Evolutionary conservation across 2,113 vertebrate genomes (phyloP).

Genomic region (Sphaerodactylus townsendi): DNA sequence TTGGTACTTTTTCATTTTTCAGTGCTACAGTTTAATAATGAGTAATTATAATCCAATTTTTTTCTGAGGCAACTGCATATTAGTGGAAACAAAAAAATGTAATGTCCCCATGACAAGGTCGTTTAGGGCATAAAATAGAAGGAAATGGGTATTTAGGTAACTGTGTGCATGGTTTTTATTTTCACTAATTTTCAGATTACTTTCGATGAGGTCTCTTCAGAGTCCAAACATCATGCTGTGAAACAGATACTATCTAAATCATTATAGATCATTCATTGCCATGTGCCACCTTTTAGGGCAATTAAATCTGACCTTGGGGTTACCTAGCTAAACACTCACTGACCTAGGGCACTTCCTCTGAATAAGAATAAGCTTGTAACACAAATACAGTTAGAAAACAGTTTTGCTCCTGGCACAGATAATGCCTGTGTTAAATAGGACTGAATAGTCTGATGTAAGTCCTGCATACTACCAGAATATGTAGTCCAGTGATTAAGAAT

Average conservation of each 20-base stretch:
- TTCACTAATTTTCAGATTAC: constrained; percentile 87
- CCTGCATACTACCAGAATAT: constrained; percentile 41
- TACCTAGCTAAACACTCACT: constrained; percentile 82
- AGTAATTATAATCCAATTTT: constrained; percentile 65
- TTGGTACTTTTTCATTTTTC: too few species aligned
- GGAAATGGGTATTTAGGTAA: constrained; percentile 83
- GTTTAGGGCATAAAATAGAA: constrained; percentile 74
- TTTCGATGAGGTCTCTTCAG: constrained; percentile 81
- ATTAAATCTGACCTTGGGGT: constrained; percentile 87
- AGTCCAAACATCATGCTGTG: constrained; percentile 85
- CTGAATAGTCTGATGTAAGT: constrained; percentile 3
- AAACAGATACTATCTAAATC: constrained; percentile 98
- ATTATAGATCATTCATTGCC: constrained; percentile 88
- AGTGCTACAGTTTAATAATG: constrained; percentile 61
- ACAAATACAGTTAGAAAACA: constrained; percentile 58
- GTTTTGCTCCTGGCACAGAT: constrained; percentile 59
- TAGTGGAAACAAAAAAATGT: constrained; percentile 72
- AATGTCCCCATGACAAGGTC: constrained; percentile 67
- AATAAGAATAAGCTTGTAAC: constrained; percentile 82
- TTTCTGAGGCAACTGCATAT: constrained; percentile 64
- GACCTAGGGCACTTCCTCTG: constrained; percentile 89
- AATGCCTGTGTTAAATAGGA: constrained; percentile 60
- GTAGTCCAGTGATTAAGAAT: constrained; percentile 70
- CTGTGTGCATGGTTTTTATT: constrained; percentile 83
- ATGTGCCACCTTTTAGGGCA: constrained; percentile 89